Evolutionary conservation across 2,888 invertebrate genomes (phyloP).

Genomic region (Drosophila peninsularis): DNA sequence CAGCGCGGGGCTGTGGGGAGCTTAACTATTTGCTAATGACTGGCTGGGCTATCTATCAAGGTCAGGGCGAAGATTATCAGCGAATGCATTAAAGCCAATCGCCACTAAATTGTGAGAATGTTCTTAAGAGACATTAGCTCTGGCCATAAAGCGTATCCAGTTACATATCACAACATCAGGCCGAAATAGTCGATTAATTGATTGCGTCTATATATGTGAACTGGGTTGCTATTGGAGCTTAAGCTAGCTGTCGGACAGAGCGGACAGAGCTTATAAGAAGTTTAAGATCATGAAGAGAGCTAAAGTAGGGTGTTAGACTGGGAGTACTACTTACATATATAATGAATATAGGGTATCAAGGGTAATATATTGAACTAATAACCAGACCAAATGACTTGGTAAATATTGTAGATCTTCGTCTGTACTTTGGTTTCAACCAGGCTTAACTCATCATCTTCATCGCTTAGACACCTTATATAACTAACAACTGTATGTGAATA

Average conservation of each 20-base stretch:
- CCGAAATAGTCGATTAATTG: not conserved
- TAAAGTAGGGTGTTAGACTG: not conserved
- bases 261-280: not conserved
- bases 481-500: no score
- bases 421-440: not conserved
- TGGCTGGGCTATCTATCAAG: constrained; percentile 2
- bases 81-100: constrained; percentile 1
- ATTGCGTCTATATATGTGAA: not conserved
- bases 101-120: constrained; percentile 2
- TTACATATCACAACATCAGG: not conserved
- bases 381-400: not conserved
- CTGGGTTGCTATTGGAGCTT: not conserved
- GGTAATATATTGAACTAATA: not conserved
- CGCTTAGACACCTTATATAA: not conserved
- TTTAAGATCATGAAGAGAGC: not conserved
- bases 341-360: not conserved
- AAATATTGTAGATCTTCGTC: not conserved
- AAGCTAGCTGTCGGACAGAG: not conserved
- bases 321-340: not conserved
- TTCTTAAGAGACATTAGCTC: constrained; percentile 2
- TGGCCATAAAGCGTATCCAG: not conserved
- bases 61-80: not conserved
- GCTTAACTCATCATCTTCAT: not conserved
- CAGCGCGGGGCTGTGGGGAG: not conserved
- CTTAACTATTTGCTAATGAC: constrained; percentile 1